These are phyloP conservation scores for Hormaphis cornu DNA, from an alignment of 1,140 invertebrate genomes.

Conservation along the genomic window DNA sequence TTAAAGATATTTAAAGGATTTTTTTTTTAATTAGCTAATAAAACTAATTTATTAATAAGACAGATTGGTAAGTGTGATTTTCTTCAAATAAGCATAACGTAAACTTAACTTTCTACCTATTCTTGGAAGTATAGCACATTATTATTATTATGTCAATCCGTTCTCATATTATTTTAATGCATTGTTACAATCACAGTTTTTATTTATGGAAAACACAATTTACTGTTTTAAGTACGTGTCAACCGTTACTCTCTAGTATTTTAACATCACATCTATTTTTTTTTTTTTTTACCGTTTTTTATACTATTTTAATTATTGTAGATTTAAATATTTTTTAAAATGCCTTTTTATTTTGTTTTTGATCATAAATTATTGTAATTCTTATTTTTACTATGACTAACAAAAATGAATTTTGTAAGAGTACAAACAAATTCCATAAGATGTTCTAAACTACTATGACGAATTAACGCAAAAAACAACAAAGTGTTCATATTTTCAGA, in stretches of 20 bases:
- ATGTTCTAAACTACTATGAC: slow-evolving; percentile 11
- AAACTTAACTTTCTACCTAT: no score
- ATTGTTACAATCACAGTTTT: slow-evolving; percentile 13
- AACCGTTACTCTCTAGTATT: background rate
- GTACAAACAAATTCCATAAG: slow-evolving; percentile 19
- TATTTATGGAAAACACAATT: background rate
- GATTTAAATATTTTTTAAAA: background rate
- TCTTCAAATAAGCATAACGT: no score
- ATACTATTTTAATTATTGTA: background rate
- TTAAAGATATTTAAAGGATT: no score
- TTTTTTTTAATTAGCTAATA: no score
- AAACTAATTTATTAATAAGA: no score
- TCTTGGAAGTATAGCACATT: no score
- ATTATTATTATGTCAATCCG: no score
- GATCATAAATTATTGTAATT: background rate
- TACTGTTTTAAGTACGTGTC: background rate
- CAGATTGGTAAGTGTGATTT: no score
- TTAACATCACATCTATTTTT: background rate
- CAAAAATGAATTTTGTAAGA: slow-evolving; percentile 9
- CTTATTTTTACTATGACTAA: slow-evolving; percentile 16
- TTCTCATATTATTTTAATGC: background rate
- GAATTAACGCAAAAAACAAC: slow-evolving; percentile 20
- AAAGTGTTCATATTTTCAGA: slow-evolving; percentile 23
- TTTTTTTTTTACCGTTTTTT: background rate
- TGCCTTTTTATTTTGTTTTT: background rate